Base-by-base conservation (phyloP, 53 echinoderm and acorn worm genomes). In the Paracentrotus lividus region DNA sequence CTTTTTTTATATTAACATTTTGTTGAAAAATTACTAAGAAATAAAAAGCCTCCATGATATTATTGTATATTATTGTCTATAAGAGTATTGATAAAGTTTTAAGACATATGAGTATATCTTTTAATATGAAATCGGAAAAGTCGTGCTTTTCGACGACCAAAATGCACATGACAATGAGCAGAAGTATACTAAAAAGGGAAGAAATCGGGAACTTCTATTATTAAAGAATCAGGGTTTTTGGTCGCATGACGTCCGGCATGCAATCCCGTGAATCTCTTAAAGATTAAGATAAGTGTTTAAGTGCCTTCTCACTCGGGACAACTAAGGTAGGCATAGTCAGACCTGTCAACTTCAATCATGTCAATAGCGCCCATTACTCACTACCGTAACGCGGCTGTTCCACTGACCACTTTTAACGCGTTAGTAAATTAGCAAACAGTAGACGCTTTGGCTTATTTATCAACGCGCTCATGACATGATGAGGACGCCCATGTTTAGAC, bases 231-330 rank as follows among this genome's bases (percentile, higher is more conserved):
- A 67, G 31, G 12, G n/a, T 81, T n/a, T 81, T n/a, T 47, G 4
- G 13, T 81, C 81, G 45, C 26, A n/a, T 26, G 47, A 81, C 81
- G 49, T 49, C 44, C 24, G 47, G 15, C 47, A 0, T 14, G 26
- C 45, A n/a, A n/a, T n/a, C 81, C 7, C 44, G 24, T 8, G 26
- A 81, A 81, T 81, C 49, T 47, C 47, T 81, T 47, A 81, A 76
- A 44, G 81, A 81, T 81, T 81, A 81, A 81, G 44, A 45, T 81
- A 81, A 81, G 81, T 81, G 81, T 44, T 81, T 81, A 81, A 81
- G 81, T 81, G 81, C 44, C 47, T 45, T 47, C 12, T n/a, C 81
- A 81, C 24, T 26, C 24, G 81, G 47, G n/a, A 18, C 26, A 26
- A 45, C 47, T 47, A 81, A 44, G 81, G 81, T 81, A 13, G 81